A percentile compares a stretch with the other conserved stretches of the same genome.
These are phyloP conservation scores for Tachina grossa DNA, from an alignment of 2,888 invertebrate species.

Conservation along the genomic window DNA sequence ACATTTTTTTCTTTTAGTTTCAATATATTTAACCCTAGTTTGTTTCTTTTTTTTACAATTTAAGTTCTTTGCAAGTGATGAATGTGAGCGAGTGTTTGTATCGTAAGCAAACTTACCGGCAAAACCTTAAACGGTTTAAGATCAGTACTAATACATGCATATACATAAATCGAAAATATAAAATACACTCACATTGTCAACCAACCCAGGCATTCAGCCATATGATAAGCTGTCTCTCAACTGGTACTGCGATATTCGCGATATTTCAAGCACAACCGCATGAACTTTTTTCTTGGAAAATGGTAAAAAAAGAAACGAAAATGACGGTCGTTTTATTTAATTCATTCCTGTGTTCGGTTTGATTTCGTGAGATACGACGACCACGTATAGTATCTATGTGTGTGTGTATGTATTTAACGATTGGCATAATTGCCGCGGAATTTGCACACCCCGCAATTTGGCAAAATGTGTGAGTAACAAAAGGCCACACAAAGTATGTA, in stretches of 20 bases:
- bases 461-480: not conserved
- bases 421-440: constrained; percentile 31
- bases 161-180: not conserved
- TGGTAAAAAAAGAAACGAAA: constrained; percentile 56
- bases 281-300: constrained; percentile 38
- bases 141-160: constrained; percentile 39
- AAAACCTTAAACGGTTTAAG: constrained; percentile 58
- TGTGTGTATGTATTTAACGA: constrained; percentile 30
- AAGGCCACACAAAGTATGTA: not conserved
- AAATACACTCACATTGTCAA: constrained; percentile 56
- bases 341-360: constrained; percentile 45
- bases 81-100: constrained; percentile 11
- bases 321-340: constrained; percentile 64
- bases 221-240: constrained; percentile 67
- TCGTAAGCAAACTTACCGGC: constrained; percentile 70
- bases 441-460: constrained; percentile 53
- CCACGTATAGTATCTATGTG: not conserved
- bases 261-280: constrained; percentile 65
- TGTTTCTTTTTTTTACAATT: not conserved
- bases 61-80: constrained; percentile 30
- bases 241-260: constrained; percentile 61
- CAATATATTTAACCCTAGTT: constrained; percentile 19
- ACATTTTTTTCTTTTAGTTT: constrained; percentile 18
- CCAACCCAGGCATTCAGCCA: constrained; percentile 65
- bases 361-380: constrained; percentile 42